Evolutionary conservation across 1,140 invertebrate genomes (phyloP), one percentile per base, ranked within the genome.

Genomic region (Limonius californicus): DNA sequence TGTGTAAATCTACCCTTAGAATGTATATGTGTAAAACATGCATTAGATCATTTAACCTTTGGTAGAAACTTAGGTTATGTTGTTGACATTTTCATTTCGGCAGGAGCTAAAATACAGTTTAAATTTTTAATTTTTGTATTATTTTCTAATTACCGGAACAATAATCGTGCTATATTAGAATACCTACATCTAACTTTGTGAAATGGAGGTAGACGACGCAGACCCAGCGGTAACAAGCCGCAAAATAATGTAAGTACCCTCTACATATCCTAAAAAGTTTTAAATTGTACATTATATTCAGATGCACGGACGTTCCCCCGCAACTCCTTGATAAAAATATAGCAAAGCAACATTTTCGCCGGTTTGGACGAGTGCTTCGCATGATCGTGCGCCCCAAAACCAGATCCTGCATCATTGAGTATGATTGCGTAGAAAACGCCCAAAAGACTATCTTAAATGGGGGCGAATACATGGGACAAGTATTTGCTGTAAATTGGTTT

Each of bases 291-390:
- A 47, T 14, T 21, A 61, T 69, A n/a, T 72, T 59, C 55, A 85
- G 84, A 50, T 89, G 87, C 66, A 75, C 78, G 8, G 78, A 86
- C 67, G 85, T 88, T 20, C 87, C 87, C 1, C 81, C 84, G 58
- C 68, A 77, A 2, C 78, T 89, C 39, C 81, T 89, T n/a, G 74
- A 85, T 65, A 80, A 83, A 67, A 71, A 74, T 55, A 72, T 80
- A 47, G 87, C 85, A 1, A 85, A 85, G 61, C 78, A 81, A 54
- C 84, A 88, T 69, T 89, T 89, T 59, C 75, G 78, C 7, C 81
- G 84, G 59, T 89, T 84, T 73, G 88, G 88, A 0, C 78, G 74
- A 32, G 79, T 87, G 12, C 74, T 79, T 1, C 83, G 82, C 62
- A 84, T 89, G 42, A 79, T 81, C 15, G 77, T 89, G 54, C 79